phyloP scores from a whole-genome alignment of 2,888 invertebrate species.

The Caenorhabditis afra region DNA sequence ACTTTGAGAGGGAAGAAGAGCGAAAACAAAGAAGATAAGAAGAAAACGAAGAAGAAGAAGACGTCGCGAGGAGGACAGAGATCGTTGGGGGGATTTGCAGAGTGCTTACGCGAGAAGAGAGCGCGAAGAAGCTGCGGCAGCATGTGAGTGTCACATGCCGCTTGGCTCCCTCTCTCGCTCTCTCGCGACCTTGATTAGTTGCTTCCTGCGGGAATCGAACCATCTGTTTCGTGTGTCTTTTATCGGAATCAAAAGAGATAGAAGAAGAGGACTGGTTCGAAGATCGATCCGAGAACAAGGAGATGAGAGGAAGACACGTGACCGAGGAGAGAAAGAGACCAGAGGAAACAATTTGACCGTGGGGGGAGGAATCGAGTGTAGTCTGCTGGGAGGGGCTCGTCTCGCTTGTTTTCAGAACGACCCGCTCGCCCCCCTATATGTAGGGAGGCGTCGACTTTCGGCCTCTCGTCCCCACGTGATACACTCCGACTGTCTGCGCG shows the following conservation, averaged over 20 bases:
- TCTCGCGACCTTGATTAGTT: slow-evolving; percentile 36
- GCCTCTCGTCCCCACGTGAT: slow-evolving; percentile 40
- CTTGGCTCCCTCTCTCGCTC: slow-evolving; percentile 26
- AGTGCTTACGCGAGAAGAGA: not conserved
- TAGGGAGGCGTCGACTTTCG: slow-evolving; percentile 37
- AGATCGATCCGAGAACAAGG: not conserved
- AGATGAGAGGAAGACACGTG: too few relatives aligned
- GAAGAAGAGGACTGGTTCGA: slow-evolving; percentile 5
- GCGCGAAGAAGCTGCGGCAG: not conserved
- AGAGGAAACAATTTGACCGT: slow-evolving; percentile 12
- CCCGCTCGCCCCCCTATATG: slow-evolving; percentile 13
- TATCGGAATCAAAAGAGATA: slow-evolving; percentile 1
- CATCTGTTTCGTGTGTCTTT: slow-evolving; percentile 21
- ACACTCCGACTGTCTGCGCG: slow-evolving; percentile 28
- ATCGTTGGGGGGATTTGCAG: slow-evolving; percentile 20
- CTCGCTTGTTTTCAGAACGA: not conserved
- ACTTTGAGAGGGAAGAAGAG: slow-evolving; percentile 15
- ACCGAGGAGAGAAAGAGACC: not conserved
- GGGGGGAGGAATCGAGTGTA: slow-evolving; percentile 6
- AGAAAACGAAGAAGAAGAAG: not conserved
- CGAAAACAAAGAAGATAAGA: slow-evolving; percentile 22
- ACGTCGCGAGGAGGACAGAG: slow-evolving; percentile 7
- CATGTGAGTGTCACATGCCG: slow-evolving; percentile 34
- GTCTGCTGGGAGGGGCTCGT: not conserved
- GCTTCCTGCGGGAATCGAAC: slow-evolving; percentile 23